Conservation (phyloP, 2,113 vertebrate species). For the Harpagus bidentatus region DNA sequence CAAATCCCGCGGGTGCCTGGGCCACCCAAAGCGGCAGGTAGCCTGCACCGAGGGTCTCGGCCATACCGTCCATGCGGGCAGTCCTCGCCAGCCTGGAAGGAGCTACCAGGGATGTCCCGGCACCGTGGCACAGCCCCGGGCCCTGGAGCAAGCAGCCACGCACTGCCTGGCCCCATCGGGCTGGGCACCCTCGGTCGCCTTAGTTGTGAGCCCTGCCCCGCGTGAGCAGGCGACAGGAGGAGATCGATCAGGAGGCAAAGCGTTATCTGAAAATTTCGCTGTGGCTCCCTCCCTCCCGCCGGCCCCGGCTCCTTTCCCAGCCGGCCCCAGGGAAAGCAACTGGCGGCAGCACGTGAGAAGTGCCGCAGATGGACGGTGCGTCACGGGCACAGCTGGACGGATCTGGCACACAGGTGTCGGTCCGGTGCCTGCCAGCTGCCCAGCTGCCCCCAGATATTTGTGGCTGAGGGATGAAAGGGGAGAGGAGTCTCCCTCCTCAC, state of each 20-base stretch:
- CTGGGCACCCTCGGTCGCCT: accelerated
- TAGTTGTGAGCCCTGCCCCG: neutral
- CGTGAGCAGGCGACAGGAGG: neutral
- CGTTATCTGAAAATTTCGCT: neutral
- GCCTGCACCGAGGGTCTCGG: neutral
- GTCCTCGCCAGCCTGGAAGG: neutral
- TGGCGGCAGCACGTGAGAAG: conserved; percentile 26
- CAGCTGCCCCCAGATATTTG: neutral
- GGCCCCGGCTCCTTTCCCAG: neutral
- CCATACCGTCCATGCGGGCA: neutral
- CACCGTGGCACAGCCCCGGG: no score
- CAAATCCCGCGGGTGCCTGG: neutral
- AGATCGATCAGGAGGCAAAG: neutral
- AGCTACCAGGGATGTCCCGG: neutral
- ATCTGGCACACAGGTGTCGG: conserved; percentile 62
- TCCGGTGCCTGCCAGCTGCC: conserved; percentile 59
- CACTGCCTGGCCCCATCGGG: neutral
- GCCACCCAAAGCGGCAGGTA: accelerated
- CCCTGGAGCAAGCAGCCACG: neutral
- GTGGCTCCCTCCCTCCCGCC: neutral
- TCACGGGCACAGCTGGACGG: conserved; percentile 63
- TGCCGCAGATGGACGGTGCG: conserved; percentile 35
- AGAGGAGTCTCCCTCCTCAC: neutral
- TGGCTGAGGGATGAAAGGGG: neutral
- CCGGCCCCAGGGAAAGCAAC: conserved; percentile 3